phyloP scores from a whole-genome alignment of 1,140 invertebrate species.

The Nilaparvata lugens region DNA sequence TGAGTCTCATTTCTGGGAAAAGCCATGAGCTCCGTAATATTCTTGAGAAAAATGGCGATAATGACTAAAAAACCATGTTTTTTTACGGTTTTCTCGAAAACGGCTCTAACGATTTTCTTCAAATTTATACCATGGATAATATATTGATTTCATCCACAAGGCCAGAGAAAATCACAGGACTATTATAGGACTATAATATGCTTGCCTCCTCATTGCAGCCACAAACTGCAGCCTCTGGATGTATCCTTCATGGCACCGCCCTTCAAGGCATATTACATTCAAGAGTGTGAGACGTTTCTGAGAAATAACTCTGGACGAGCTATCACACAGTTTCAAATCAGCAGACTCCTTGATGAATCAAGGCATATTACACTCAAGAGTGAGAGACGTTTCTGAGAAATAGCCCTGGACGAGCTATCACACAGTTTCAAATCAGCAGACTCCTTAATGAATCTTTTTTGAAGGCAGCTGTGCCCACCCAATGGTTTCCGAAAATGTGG shows the following conservation, averaged over 20 bases:
- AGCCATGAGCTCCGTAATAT: too few species aligned
- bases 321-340: conserved; percentile 31
- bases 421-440: conserved; percentile 28
- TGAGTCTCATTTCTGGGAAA: too few species aligned
- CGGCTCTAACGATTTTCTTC: too few species aligned
- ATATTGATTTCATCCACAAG: conserved; percentile 28
- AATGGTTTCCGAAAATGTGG: conserved; percentile 27
- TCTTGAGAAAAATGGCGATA: too few species aligned
- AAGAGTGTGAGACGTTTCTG: conserved; percentile 24
- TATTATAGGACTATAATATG: conserved; percentile 22
- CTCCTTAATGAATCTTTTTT: conserved; percentile 31
- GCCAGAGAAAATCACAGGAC: conserved; percentile 24
- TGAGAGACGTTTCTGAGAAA: conserved; percentile 26
- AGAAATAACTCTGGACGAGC: conserved; percentile 29
- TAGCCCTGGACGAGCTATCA: conserved; percentile 30
- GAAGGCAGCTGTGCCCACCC: conserved; percentile 27
- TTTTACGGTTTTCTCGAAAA: too few species aligned
- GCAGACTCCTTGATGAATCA: conserved; percentile 26
- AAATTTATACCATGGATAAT: conserved; percentile 33
- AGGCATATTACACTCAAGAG: too few species aligned
- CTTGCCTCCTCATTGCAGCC: conserved; percentile 32
- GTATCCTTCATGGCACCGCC: conserved; percentile 33
- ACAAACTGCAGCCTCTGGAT: conserved; percentile 37
- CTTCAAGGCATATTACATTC: too few species aligned
- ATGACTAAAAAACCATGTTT: too few species aligned